Evolutionary conservation across 2,888 invertebrate species (phyloP), one percentile per base, ranked within the genome.

Genomic region (Diploptera punctata): DNA sequence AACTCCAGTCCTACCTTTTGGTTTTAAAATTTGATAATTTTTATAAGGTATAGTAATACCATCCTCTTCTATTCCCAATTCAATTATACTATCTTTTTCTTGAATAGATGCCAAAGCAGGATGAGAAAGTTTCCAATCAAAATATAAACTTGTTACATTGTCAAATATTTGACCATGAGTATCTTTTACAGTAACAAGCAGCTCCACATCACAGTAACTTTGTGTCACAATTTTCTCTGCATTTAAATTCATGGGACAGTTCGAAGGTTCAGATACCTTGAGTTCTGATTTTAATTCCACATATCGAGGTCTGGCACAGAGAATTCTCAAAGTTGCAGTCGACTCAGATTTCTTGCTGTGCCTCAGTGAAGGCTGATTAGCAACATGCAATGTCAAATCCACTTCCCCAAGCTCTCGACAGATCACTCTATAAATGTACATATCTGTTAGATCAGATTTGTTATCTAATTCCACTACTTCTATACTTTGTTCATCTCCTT

Each of bases 141-240:
- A 85, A 67, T 84, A 82, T 26, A 94, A 82, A 70, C 92, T 93
- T 0, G 91, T 88, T 61, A 93, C 88, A 80, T 94, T 94, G 81
- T 93, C 89, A 77, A 95, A 90, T 74, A 83, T 86, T n/a, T 88
- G 86, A 44, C 91, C 92, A 79, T 87, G 83, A 5, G 86, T 87
- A 79, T 94, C 93, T 76, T 88, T 88, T 1, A 94, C 87, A 31
- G 85, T 85, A 2, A 93, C 89, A 65, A 87, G 84, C 18, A 93
- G 82, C 75, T 89, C 87, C 31, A 93, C 84, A 74, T 89, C 85
- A 76, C 87, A 85, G 62, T 87, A 85, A 62, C 82, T 84, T 67
- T 87, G 87, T 18, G 87, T 86, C 0, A 89, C 83, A 31, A 86
- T 81, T 62, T 83, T 82, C 31, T 86, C 85, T 0, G 84, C 80